Percentiles rank a stretch among this genome's conserved stretches.
phyloP scores from a whole-genome alignment of 2,888 invertebrate genomes.

The Baronia brevicornis region DNA sequence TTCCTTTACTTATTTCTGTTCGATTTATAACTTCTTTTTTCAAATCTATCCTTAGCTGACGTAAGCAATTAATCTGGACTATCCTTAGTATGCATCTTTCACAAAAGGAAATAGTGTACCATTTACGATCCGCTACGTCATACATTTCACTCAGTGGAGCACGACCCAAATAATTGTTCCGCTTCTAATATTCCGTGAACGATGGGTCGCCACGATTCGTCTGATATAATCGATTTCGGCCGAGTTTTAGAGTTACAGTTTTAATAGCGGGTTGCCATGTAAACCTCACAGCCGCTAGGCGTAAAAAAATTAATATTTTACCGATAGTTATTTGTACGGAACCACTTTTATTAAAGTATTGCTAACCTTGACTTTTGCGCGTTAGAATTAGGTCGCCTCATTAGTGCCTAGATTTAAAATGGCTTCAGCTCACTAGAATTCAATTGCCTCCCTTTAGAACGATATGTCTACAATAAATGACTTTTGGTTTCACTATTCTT shows the following conservation, averaged over 20 bases:
- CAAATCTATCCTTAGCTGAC: too few relatives aligned
- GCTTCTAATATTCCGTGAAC: conserved; percentile 12
- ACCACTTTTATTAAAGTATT: too few relatives aligned
- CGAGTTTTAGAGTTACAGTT: conserved; percentile 12
- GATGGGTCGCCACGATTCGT: conserved; percentile 11
- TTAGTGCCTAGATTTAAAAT: too few relatives aligned
- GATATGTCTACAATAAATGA: too few relatives aligned
- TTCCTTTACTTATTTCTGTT: too few relatives aligned
- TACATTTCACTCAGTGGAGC: conserved; percentile 11
- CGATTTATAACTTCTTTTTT: too few relatives aligned
- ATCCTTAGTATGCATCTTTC: conserved; percentile 1
- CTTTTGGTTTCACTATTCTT: too few relatives aligned
- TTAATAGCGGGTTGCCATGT: conserved; percentile 12
- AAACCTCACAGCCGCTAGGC: not conserved
- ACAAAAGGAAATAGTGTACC: not conserved
- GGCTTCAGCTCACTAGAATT: too few relatives aligned
- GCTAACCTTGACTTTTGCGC: too few relatives aligned
- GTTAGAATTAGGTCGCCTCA: too few relatives aligned
- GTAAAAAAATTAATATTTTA: not conserved
- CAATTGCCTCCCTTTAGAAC: too few relatives aligned
- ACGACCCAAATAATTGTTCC: conserved; percentile 15
- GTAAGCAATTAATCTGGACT: conserved; percentile 6
- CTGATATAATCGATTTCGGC: conserved; percentile 13
- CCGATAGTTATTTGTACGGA: not conserved
- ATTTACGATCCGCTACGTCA: conserved; percentile 5